These are phyloP conservation scores for Tethea ocularis DNA, from an alignment of 2,888 invertebrate genomes.

Conservation along the genomic window DNA sequence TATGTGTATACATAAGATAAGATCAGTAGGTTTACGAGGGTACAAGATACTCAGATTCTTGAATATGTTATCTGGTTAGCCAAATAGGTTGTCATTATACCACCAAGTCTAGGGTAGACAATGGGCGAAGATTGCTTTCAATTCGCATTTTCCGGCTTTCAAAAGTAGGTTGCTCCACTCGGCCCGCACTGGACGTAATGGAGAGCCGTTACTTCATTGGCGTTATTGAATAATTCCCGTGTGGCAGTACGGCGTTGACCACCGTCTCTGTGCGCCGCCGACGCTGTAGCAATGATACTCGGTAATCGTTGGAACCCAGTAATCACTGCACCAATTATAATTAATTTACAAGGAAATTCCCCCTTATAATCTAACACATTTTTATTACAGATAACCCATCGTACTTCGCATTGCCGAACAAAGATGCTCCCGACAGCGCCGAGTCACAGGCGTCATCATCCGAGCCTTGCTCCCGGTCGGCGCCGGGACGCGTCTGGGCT, in stretches of 20 bases:
- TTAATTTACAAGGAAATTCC: conserved; percentile 8
- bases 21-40: background rate
- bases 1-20: background rate
- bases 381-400: conserved; percentile 89
- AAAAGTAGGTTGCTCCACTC: conserved; percentile 76
- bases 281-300: conserved; percentile 44
- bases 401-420: conserved; percentile 87
- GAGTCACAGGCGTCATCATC: conserved; percentile 61
- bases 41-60: conserved; percentile 1
- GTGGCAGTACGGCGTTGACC: conserved; percentile 50
- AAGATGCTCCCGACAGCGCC: conserved; percentile 66
- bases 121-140: conserved; percentile 77
- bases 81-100: conserved; percentile 26
- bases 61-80: background rate
- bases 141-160: conserved; percentile 81
- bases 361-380: background rate
- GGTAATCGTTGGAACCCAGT: conserved; percentile 34
- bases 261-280: conserved; percentile 43
- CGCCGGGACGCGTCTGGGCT: conserved; percentile 86
- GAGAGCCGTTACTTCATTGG: conserved; percentile 80
- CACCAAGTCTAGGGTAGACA: conserved; percentile 55
- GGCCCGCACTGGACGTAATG: conserved; percentile 69
- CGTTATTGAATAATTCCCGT: conserved; percentile 81
- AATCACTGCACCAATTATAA: conserved; percentile 20
- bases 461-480: conserved; percentile 86